A percentile compares a stretch with the other conserved stretches of the same genome.
These are phyloP conservation scores for Ceyx margarethae DNA, from an alignment of 2,113 vertebrate species.

Conservation along the genomic window DNA sequence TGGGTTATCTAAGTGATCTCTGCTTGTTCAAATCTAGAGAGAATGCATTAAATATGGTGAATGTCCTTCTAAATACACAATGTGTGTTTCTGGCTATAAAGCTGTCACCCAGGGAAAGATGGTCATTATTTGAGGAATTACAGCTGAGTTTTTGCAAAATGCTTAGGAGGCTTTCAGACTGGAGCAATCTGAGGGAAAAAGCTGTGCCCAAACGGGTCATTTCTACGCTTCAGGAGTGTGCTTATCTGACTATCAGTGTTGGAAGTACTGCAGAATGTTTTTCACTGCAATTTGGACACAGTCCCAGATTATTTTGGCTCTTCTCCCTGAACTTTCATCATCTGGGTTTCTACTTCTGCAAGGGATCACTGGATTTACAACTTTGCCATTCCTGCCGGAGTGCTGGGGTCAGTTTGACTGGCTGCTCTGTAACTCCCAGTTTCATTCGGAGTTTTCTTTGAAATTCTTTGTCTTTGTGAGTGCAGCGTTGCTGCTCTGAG, in stretches of 20 bases:
- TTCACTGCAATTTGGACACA: slow-evolving; percentile 25
- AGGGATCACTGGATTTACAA: slow-evolving; percentile 41
- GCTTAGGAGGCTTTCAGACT: not conserved
- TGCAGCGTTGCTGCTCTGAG: not conserved
- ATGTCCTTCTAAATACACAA: not conserved
- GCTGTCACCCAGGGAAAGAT: not conserved
- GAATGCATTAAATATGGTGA: not conserved
- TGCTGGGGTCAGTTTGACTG: not conserved
- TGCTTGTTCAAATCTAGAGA: not conserved
- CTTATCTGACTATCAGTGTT: slow-evolving; percentile 41
- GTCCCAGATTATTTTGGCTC: slow-evolving; percentile 33
- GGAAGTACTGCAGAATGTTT: slow-evolving; percentile 39
- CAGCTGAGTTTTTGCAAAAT: not conserved
- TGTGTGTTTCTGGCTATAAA: slow-evolving; percentile 17
- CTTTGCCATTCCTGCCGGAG: not conserved
- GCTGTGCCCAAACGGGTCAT: not conserved
- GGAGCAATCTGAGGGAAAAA: not conserved
- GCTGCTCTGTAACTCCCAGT: slow-evolving; percentile 8
- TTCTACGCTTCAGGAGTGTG: not conserved
- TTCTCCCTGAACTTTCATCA: slow-evolving; percentile 31
- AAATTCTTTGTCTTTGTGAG: not conserved
- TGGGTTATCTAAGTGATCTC: not conserved
- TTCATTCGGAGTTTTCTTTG: not conserved
- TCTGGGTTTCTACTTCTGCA: slow-evolving; percentile 42
- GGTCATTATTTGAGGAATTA: slow-evolving; percentile 13